Evolutionary conservation across 2,888 invertebrate species (phyloP), one percentile per base, ranked within the genome.

Genomic region (Malthinus seriepunctatus): DNA sequence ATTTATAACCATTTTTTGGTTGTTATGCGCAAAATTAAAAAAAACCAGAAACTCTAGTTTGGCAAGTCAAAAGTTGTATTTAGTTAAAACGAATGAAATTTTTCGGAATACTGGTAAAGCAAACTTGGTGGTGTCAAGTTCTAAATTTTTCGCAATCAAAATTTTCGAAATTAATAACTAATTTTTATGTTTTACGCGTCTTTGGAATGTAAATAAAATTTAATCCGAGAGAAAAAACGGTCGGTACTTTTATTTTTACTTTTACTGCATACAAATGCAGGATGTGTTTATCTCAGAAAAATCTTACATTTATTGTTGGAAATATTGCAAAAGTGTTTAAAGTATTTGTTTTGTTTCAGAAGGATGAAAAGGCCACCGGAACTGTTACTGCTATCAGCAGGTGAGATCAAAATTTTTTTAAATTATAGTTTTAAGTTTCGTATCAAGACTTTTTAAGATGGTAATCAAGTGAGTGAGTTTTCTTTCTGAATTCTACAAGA

Each of bases 301-400:
- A 49, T 49, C 34, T 49, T 10, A 12, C 23, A 44, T 23, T 35
- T 34, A 34, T 34, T 37, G 49, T 35, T 23, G 4, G 35, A 10
- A 23, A 35, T 46, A 46, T 54, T 59, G 9, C 53, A 34, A 11
- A 53, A 49, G 9, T n/a, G n/a, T 39, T 10, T 59, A 49, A 52
- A 51, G 32, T 33, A 45, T 37, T 59, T 34, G 37, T 54, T 14
- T 59, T 54, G 48, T 59, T 59, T 11, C 50, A 59, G 59, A 34
- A 79, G 68, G 63, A 83, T 83, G 83, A 82, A 78, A 74, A 79
- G 79, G 73, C 80, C 78, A 53, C 73, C 79, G 73, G 81, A 80
- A 73, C 76, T 81, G 83, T 77, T 81, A 67, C 77, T 82, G 33
- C 73, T 82, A 70, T 78, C 81, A 73, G 79, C 81, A 75, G 83